Evolutionary conservation across 1,140 invertebrate genomes (phyloP), one percentile per base, ranked within the genome.

Genomic region (Planococcus citri): DNA sequence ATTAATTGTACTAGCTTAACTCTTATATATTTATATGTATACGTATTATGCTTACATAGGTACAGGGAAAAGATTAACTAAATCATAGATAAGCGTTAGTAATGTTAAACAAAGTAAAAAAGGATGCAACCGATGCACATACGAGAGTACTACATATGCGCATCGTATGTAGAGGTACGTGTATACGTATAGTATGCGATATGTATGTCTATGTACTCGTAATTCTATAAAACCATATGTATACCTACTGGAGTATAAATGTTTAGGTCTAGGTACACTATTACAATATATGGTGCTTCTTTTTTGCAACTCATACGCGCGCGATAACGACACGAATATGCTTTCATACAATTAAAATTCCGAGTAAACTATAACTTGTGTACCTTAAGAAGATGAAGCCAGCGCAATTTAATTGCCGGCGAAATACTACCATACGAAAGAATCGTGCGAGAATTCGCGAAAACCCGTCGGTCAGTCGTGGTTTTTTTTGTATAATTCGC

Each of bases 291-390:
- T 33, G 12, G 29, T 12, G 4, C 29, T 33, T 12, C 12, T 33
- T 12, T 33, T 33, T n/a, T n/a, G 4, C 12, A 33, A 33, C 29
- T 33, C 29, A 33, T 33, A 33, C 29, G 29, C 29, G 29, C 29
- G 60, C 60, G 60, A 64, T 64, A 64, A 64, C 60, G 60, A 64
- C 60, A 64, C 60, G 60, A 64, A 64, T 64, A 64, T 27, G 60
- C 60, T 64, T 64, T 64, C 60, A 27, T 64, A 64, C 60, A 64
- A 64, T 64, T 64, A 64, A 64, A 64, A 64, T 64, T 64, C 60
- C 60, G 60, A 64, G 60, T 64, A 64, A 64, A 64, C 9, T 64
- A 64, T 64, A 25, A 64, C 60, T 24, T 64, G 21, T 22, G 24
- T 24, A 20, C n/a, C n/a, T n/a, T n/a, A 17, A 9, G 22, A 64